Conservation (phyloP, 2,797 vertebrate species). For the Sphenopsis melanotis region DNA sequence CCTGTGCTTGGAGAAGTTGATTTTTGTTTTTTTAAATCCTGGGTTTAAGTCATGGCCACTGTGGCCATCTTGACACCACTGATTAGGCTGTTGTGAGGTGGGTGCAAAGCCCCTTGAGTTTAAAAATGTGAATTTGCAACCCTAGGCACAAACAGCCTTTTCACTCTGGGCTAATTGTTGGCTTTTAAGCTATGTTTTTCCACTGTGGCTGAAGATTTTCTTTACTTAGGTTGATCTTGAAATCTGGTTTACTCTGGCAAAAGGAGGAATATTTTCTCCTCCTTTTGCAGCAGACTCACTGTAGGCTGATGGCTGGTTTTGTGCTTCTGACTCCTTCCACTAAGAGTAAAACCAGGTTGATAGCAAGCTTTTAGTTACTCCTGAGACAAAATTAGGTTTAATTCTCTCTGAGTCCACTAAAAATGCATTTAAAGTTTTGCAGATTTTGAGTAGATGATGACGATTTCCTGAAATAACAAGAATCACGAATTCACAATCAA, state of each 20-base stretch:
- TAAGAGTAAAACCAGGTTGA: not conserved
- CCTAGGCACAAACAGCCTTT: not conserved
- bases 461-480: not conserved
- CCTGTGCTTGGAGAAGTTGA: not conserved
- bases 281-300: not conserved
- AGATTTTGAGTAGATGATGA: not conserved
- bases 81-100: not conserved
- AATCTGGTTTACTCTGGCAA: not conserved
- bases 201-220: not conserved
- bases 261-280: not conserved
- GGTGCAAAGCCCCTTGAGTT: not conserved
- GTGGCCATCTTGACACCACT: not conserved
- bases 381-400: not conserved
- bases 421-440: not conserved
- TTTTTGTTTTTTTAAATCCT: not conserved
- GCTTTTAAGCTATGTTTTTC: not conserved
- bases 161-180: not conserved
- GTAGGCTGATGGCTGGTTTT: not conserved
- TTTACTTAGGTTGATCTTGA: not conserved
- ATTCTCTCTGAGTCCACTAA: not conserved
- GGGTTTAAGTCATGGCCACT: not conserved
- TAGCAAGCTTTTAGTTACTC: not conserved
- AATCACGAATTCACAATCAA: not conserved
- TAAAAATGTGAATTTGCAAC: not conserved
- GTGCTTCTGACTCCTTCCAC: not conserved